Base-by-base conservation (phyloP, 2,113 vertebrate species). In the Podilymbus podiceps region DNA sequence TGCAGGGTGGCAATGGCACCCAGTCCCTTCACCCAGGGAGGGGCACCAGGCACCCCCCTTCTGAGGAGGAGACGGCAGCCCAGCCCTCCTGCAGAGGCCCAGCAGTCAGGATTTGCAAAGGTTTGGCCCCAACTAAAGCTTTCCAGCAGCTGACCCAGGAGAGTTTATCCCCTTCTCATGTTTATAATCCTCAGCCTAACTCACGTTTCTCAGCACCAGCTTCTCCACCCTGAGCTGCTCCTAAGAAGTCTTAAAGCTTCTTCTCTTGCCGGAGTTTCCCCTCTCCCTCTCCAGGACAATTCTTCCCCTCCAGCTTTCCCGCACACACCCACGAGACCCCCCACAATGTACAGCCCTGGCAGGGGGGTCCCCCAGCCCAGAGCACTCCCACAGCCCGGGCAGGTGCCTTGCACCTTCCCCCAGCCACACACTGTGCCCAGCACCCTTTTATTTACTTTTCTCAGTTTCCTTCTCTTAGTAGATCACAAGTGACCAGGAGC, bases 371-470 rank as follows among this genome's bases (percentile, higher is more conserved):
- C 33, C 31, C 67, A 30, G 44, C 19, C 55, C 55, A 33, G 38
- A 66, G 28, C 6, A 59, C 35, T 72, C 35, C 20, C 1, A 1
- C 31, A 74, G 30, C 27, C 40, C 0, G 0, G 35, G 55, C 87
- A 74, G 80, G 24, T 31, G 2, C 44, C 3, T 1, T 13, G 49
- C n/a, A 53, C 82, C 55, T 59, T 94, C 28, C 81, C 71, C 59
- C 7, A 3, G 55, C 31, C 62, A 63, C 3, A 1, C 23, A 28
- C 3, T 0, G 1, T 62, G 25, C 20, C 0, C 0, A 79, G 55
- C 12, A 13, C 42, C 64, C 52, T 92, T 90, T 77, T 81, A 83
- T 95, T 96, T 94, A 90, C 73, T 90, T 94, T 69, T 90, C 73
- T 56, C 72, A 46, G 33, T 73, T 91, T 85, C 85, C 72, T 85